phyloP scores from a whole-genome alignment of 1,140 invertebrate genomes.

The Monomorium pharaonis region DNA sequence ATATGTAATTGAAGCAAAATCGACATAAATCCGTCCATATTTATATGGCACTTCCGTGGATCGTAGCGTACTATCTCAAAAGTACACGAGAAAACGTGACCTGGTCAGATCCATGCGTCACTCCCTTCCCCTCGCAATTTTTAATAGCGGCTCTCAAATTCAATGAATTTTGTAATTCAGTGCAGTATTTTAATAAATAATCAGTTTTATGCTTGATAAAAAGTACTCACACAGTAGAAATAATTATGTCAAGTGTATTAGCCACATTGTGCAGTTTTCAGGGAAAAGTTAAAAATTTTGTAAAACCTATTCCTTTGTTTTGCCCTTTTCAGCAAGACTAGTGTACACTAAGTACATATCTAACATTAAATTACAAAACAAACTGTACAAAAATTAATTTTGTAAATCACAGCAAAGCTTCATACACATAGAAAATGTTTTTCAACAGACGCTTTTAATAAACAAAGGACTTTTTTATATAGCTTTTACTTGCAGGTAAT shows the following conservation, averaged over 20 bases:
- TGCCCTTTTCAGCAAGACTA: background rate
- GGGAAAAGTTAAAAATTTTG: background rate
- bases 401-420: background rate
- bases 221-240: background rate
- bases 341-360: background rate
- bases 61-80: too few species aligned
- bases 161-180: background rate
- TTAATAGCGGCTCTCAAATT: too few species aligned
- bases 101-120: too few species aligned
- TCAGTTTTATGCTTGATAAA: background rate
- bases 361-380: background rate
- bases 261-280: background rate
- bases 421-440: constrained; percentile 8
- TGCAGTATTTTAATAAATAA: background rate
- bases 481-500: background rate
- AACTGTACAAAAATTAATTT: background rate
- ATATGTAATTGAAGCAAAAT: too few species aligned
- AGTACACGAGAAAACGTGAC: too few species aligned
- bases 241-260: background rate
- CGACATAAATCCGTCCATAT: too few species aligned
- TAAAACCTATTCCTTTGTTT: background rate
- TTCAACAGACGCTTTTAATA: background rate
- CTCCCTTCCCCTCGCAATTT: too few species aligned
- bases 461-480: too few species aligned
- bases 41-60: too few species aligned